Percentiles rank a stretch among this genome's conserved stretches.
Evolutionary conservation across 2,113 vertebrate genomes (phyloP).

Genomic region (Pangasianodon hypophthalmus): DNA sequence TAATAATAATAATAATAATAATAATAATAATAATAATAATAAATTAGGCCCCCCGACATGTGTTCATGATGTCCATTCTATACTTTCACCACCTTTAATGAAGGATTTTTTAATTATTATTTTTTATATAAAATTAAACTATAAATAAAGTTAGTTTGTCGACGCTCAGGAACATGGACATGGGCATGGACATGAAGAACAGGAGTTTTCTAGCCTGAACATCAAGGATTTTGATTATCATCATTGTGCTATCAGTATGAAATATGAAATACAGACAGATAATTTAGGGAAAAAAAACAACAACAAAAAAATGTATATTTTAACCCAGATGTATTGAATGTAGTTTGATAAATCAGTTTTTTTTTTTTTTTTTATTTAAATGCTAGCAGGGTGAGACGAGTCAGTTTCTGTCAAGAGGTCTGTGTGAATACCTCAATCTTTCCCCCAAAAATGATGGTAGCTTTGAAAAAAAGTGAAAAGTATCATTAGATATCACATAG

Average conservation of each 20-base stretch:
- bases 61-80: slow-evolving; percentile 35
- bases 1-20: slow-evolving; percentile 2
- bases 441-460: background rate
- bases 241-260: slow-evolving; percentile 22
- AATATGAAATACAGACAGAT: background rate
- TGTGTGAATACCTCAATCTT: background rate
- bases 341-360: background rate
- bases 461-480: background rate
- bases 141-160: background rate
- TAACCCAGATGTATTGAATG: background rate
- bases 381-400: background rate
- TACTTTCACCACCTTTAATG: slow-evolving; percentile 24
- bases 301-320: background rate
- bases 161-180: background rate
- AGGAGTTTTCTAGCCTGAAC: background rate
- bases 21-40: slow-evolving; percentile 26
- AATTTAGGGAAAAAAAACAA: background rate
- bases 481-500: background rate
- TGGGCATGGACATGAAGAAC: background rate
- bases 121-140: slow-evolving; percentile 36
- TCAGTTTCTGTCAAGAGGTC: background rate
- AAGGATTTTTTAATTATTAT: background rate
- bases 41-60: slow-evolving; percentile 35
- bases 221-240: slow-evolving; percentile 1
- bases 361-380: background rate